Evolutionary conservation across 2,113 vertebrate species (phyloP), one percentile per base, ranked within the genome.

Genomic region (Catharus minimus): DNA sequence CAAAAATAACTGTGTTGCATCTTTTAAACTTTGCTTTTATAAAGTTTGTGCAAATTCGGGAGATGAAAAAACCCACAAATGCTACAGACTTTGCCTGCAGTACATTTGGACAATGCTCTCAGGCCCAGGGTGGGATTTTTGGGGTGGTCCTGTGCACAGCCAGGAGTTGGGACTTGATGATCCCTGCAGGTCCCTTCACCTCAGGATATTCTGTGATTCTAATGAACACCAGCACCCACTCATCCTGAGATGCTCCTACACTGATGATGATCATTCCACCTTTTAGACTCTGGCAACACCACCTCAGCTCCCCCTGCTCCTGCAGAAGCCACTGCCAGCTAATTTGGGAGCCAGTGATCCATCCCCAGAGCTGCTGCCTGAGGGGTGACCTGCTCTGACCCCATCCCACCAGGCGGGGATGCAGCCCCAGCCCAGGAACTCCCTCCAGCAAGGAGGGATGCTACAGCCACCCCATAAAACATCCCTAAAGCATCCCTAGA

Each of bases 11-110:
- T 64, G 43, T 2, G 18, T 16, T 52, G 44, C 24, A 53, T 65
- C 22, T 79, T 93, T 85, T 65, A 91, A 87, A 61, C 38, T 67
- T 41, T 17, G 46, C 53, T 84, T 90, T 65, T 28, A 19, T 41
- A 7, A 81, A 74, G 67, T 91, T 56, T 39, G 23, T 12, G 47
- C 17, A 19, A 27, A 61, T 41, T 19, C 0, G 2, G 17, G 30
- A 23, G 21, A 32, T 0, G 1, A 18, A 17, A 55, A 56, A 15
- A 1, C 0, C 4, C 58, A 50, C 46, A 60, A 43, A 72, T 67
- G 47, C 81, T n/a, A 19, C 39, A 53, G 2, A 0, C 13, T 76
- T 72, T 32, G 62, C 60, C 86, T 26, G 12, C 30, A 43, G 14
- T 2, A 23, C 1, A 3, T 55, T 36, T 75, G 21, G 21, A 46